Conservation (phyloP, 2,113 vertebrate species). For the Irena cyanogastra region DNA sequence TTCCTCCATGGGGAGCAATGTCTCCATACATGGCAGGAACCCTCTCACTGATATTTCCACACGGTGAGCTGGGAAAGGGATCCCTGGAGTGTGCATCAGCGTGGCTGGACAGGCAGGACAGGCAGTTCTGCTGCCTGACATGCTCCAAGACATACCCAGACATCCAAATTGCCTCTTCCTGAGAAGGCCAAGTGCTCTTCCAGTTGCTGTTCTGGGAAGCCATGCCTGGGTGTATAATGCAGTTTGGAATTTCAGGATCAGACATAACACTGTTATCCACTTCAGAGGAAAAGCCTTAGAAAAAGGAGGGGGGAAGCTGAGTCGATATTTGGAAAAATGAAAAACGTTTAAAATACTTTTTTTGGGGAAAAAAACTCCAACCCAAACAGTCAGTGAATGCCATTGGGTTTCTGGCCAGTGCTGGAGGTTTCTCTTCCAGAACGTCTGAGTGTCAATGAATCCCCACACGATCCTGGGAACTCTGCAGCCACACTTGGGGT, state of each 20-base stretch:
- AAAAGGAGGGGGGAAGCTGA: background rate
- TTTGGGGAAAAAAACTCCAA: background rate
- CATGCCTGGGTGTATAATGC: conserved; percentile 27
- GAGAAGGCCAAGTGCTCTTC: conserved; percentile 42
- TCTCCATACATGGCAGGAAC: background rate
- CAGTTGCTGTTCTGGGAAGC: conserved; percentile 70
- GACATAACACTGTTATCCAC: conserved; percentile 63
- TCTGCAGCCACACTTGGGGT: background rate
- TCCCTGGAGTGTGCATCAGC: background rate
- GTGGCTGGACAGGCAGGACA: background rate
- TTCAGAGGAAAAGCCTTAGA: conserved; percentile 43
- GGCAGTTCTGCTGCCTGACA: background rate
- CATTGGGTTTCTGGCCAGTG: conserved; percentile 32
- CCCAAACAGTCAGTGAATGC: conserved; percentile 11
- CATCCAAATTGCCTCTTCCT: conserved; percentile 51
- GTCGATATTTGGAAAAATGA: conserved; percentile 72
- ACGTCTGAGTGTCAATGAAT: conserved; percentile 44
- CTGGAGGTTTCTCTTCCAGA: conserved; percentile 44
- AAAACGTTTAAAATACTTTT: conserved; percentile 68
- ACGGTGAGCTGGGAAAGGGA: background rate
- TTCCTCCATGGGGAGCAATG: background rate
- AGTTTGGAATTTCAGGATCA: conserved; percentile 70
- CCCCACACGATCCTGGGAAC: background rate
- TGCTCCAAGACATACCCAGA: conserved; percentile 22
- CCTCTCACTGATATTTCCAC: background rate